Evolutionary conservation across 2,797 vertebrate species (phyloP), one percentile per base, ranked within the genome.

Genomic region (Micrastur ruficollis): DNA sequence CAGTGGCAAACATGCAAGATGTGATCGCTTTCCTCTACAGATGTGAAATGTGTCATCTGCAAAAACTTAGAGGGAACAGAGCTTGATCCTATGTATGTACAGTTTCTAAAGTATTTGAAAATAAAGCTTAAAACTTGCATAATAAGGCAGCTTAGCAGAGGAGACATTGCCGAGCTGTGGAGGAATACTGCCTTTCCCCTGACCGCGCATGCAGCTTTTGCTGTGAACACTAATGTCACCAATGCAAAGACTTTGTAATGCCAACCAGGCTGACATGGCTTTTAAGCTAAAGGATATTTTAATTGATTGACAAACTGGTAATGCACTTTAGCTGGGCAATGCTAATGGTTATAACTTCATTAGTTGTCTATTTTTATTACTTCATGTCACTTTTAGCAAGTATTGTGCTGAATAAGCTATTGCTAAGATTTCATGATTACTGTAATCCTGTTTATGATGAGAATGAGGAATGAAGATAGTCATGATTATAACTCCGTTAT

Each of bases 61-160:
- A 4, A 15, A 36, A 6, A 4, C 10, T 14, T 2, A 0, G 20
- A 55, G 29, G 38, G 31, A 36, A 0, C 32, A 5, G 63, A 18
- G 52, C 36, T 9, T 1, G 14, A 0, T 68, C 61, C 70, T 53
- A 3, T 6, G 6, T 2, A 0, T 11, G 29, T 11, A 1, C 9
- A 8, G 14, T 12, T 42, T 22, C 31, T 14, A 0, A 17, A 25
- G 40, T 29, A 5, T 44, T 59, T 23, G 38, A 8, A 14, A 12
- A 16, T 18, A 5, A 15, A 29, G 7, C 17, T 5, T 9, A 2
- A 26, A 11, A 22, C 55, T 34, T 58, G 61, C 15, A 1, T 1
- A 15, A 10, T 44, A 12, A 47, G 52, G 12, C 14, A 42, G 17
- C 44, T 22, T 5, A 21, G 62, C 55, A 44, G 50, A 31, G 81